These are phyloP conservation scores for Scortum barcoo DNA, from an alignment of 2,113 vertebrate species.

Conservation along the genomic window DNA sequence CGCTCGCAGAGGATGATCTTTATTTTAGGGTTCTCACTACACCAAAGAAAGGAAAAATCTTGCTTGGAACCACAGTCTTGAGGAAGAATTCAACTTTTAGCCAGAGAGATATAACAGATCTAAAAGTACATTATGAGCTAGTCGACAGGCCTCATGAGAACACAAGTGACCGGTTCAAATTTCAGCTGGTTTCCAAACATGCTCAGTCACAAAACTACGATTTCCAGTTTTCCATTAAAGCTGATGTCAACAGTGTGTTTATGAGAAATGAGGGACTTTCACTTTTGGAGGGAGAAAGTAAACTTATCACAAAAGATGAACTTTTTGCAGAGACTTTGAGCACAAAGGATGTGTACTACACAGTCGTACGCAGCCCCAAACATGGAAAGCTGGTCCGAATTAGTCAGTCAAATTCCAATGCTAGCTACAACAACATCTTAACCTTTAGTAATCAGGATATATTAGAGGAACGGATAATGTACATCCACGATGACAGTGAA, in stretches of 20 bases:
- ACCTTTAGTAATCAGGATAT: constrained; percentile 89
- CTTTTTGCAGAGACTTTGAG: constrained; percentile 88
- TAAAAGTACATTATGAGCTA: constrained; percentile 87
- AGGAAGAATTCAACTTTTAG: constrained; percentile 87
- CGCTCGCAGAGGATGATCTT: constrained; percentile 83
- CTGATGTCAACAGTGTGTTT: constrained; percentile 84
- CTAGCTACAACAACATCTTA: constrained; percentile 83
- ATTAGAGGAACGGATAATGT: constrained; percentile 85
- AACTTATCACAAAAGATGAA: constrained; percentile 87
- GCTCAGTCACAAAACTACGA: constrained; percentile 85
- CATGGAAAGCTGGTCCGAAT: constrained; percentile 88
- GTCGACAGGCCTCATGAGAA: constrained; percentile 81
- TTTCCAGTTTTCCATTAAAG: constrained; percentile 89
- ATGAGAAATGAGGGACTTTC: constrained; percentile 88
- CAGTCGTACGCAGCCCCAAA: constrained; percentile 84
- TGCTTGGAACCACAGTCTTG: constrained; percentile 84
- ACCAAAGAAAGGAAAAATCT: constrained; percentile 88
- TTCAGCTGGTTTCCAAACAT: constrained; percentile 88
- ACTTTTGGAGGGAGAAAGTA: constrained; percentile 90
- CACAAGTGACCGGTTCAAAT: constrained; percentile 87
- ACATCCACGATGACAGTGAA: constrained; percentile 92
- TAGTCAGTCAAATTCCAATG: constrained; percentile 83
- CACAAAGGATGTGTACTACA: constrained; percentile 87
- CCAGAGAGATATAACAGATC: constrained; percentile 86
- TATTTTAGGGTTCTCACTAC: constrained; percentile 86